Evolutionary conservation across 2,113 vertebrate genomes (phyloP), one percentile per base, ranked within the genome.

Genomic region (Chloroceryle aenea): DNA sequence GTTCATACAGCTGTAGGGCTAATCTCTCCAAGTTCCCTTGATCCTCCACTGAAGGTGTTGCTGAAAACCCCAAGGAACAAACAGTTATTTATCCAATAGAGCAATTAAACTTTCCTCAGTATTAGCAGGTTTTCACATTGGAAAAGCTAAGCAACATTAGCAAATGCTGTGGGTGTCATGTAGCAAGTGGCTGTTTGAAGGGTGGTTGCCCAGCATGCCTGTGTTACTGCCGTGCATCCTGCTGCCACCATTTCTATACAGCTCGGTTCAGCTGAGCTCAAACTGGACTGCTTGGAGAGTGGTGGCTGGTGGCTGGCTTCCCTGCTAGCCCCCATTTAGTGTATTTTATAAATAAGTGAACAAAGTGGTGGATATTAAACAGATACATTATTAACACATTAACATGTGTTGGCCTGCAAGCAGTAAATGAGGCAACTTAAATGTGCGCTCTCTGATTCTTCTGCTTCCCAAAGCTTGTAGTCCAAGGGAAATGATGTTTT

Each of bases 321-420:
- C 66, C 62, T 85, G 5, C 8, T 36, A 26, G 21, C 22, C 55
- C 36, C 36, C 58, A 50, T 0, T 77, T 83, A 58, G 77, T 73
- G 4, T 56, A 25, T 94, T 82, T 85, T 95, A 90, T 88, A 66
- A 93, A 85, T 91, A 73, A 75, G 34, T 78, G 68, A 92, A 83
- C 42, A 63, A 86, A 80, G 30, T 27, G 36, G 30, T 53, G 36
- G 42, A 74, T 77, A 80, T 40, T 50, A 50, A 50, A n/a, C 42
- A 50, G 48, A 50, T 96, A 78, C 85, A 95, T 97, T 85, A 55
- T 93, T 95, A 90, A 90, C 29, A 69, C 50, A 63, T 86, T 40
- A 40, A 86, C 89, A 43, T 27, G 36, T 91, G 71, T 95, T 0
- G 1, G 40, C 61, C 47, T 75, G 63, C 90, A 90, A 91, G 62